Evolutionary conservation across 2,888 invertebrate species (phyloP).

Genomic region (Tetranychus truncatus): DNA sequence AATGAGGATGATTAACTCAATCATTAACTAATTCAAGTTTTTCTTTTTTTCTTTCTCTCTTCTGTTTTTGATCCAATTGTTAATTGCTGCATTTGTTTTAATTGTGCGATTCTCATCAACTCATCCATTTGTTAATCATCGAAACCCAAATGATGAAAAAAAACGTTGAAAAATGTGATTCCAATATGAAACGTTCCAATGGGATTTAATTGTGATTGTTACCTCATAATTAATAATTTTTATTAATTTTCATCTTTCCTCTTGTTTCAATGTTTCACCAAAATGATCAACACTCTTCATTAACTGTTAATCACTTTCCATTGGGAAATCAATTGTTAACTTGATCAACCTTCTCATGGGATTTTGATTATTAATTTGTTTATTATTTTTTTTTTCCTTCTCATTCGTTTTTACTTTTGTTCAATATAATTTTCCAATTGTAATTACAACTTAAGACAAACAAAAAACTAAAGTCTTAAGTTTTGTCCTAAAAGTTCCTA

Average conservation of each 20-base stretch:
- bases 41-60: background rate
- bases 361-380: background rate
- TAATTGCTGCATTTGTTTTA: too few relatives aligned
- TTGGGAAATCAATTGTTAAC: background rate
- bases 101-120: too few relatives aligned
- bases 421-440: too few relatives aligned
- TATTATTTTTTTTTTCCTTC: too few relatives aligned
- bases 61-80: background rate
- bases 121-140: too few relatives aligned
- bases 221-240: background rate
- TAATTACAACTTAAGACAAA: background rate
- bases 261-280: background rate
- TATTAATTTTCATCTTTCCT: background rate
- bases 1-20: background rate
- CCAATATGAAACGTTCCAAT: background rate
- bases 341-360: background rate
- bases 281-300: background rate
- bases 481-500: slow-evolving; percentile 42
- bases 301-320: background rate
- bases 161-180: background rate
- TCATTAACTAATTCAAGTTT: background rate
- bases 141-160: background rate
- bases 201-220: background rate
- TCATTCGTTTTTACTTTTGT: too few relatives aligned
- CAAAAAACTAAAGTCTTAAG: background rate